phyloP scores from a whole-genome alignment of 2,888 invertebrate genomes.

The Microctonus hyperodae region DNA sequence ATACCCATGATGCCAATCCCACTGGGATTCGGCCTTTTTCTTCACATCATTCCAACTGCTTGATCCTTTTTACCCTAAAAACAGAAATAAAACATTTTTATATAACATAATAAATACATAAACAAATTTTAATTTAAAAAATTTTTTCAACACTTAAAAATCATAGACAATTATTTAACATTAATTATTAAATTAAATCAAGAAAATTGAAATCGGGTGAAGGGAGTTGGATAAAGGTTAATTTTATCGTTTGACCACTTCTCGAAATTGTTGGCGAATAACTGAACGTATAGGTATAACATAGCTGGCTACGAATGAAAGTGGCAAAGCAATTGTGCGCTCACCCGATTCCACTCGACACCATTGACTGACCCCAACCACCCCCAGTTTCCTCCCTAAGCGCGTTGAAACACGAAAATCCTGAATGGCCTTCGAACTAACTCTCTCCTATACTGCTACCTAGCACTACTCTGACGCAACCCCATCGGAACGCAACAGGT shows the following conservation, averaged over 20 bases:
- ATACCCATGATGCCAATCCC: conserved; percentile 52
- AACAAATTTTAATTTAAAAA: too few relatives aligned
- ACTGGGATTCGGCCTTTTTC: too few relatives aligned
- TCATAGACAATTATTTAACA: too few relatives aligned
- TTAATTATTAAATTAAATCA: too few relatives aligned
- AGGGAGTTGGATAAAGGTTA: neutral
- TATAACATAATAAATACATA: too few relatives aligned
- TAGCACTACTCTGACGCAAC: conserved; percentile 46
- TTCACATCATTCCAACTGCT: too few relatives aligned
- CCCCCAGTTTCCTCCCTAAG: neutral
- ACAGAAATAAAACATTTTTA: too few relatives aligned
- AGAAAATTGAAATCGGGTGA: too few relatives aligned
- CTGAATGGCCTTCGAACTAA: conserved; percentile 60
- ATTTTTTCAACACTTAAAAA: too few relatives aligned
- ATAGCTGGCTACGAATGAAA: conserved; percentile 13
- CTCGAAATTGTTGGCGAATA: neutral
- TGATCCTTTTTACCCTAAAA: too few relatives aligned
- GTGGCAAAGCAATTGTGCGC: neutral
- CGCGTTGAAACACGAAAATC: conserved; percentile 50
- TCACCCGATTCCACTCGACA: conserved; percentile 4
- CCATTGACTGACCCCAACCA: conserved; percentile 2
- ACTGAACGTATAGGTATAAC: neutral
- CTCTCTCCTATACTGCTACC: conserved; percentile 27
- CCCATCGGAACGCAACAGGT: conserved; percentile 62
- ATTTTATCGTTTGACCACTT: conserved; percentile 5